A percentile compares a stretch with the other conserved stretches of the same genome.
Conservation (phyloP, 2,113 vertebrate genomes). For the Centropus unirufus region DNA sequence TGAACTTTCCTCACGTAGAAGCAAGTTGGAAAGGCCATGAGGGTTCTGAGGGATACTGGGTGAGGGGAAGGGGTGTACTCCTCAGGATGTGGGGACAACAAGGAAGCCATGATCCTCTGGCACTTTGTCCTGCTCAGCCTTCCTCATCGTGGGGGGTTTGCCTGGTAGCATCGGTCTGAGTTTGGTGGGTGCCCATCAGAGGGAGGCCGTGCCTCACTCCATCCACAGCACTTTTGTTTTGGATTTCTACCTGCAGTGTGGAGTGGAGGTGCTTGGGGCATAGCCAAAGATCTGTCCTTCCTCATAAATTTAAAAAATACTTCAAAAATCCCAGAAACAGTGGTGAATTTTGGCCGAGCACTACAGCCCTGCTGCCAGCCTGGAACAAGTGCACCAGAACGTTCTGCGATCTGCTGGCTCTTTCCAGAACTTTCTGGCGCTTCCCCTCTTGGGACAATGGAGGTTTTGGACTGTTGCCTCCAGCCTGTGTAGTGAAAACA, state of each 20-base stretch:
- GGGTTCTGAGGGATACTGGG: background rate
- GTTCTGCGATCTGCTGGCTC: too few species aligned
- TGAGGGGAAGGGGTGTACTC: background rate
- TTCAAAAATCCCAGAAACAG: accelerated
- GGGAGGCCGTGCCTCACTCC: accelerated
- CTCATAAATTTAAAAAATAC: background rate
- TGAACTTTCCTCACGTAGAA: background rate
- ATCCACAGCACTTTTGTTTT: accelerated
- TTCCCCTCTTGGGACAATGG: background rate
- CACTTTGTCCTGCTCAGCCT: accelerated
- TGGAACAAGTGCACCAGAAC: background rate
- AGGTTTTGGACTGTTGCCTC: accelerated
- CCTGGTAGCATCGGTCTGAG: accelerated
- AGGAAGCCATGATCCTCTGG: accelerated
- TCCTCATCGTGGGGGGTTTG: too few species aligned
- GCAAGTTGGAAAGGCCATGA: background rate
- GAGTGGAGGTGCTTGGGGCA: background rate
- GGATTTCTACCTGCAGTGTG: background rate
- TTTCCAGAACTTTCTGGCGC: background rate
- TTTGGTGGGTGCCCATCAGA: background rate
- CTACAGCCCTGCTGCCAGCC: background rate
- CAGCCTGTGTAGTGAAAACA: background rate
- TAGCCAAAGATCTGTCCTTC: background rate
- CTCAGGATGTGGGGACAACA: background rate
- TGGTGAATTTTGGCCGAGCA: background rate